These are phyloP conservation scores for Myotis daubentonii DNA, from an alignment of 2,797 vertebrate species.

Conservation along the genomic window DNA sequence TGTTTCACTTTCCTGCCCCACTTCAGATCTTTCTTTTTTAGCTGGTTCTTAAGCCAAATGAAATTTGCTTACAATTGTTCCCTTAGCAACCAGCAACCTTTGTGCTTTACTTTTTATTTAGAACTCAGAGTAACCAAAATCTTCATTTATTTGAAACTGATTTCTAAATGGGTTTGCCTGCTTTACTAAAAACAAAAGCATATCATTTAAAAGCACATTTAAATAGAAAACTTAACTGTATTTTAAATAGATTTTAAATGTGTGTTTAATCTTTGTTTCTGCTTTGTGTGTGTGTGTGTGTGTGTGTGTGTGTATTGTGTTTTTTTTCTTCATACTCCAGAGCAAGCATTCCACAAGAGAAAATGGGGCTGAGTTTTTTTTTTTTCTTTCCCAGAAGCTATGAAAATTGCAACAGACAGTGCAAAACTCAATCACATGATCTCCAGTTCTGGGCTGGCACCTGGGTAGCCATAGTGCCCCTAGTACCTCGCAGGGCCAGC, in stretches of 20 bases:
- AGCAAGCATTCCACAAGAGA: background rate
- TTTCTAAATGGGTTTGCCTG: conserved; percentile 48
- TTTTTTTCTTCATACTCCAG: background rate
- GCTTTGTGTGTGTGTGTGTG: background rate
- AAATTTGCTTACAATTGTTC: conserved; percentile 61
- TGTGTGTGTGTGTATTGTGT: no score
- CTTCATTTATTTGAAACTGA: conserved; percentile 42
- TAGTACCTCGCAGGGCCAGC: rapidly evolving
- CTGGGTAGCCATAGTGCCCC: background rate
- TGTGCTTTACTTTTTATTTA: conserved; percentile 43
- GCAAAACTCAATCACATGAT: background rate
- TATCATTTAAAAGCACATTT: background rate
- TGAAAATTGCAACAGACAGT: background rate
- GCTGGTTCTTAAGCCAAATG: conserved; percentile 34
- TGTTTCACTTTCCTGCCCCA: background rate
- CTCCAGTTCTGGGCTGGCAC: background rate
- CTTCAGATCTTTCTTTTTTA: background rate
- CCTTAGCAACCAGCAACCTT: conserved; percentile 66
- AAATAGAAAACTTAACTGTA: background rate
- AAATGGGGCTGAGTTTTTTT: background rate
- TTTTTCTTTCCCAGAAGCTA: background rate
- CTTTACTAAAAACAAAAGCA: conserved; percentile 40
- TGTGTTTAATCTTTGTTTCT: background rate
- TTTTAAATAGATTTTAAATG: conserved; percentile 15
- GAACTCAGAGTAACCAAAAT: conserved; percentile 45